Base-by-base conservation (phyloP, 2,888 invertebrate genomes). In the Apamea crenata region DNA sequence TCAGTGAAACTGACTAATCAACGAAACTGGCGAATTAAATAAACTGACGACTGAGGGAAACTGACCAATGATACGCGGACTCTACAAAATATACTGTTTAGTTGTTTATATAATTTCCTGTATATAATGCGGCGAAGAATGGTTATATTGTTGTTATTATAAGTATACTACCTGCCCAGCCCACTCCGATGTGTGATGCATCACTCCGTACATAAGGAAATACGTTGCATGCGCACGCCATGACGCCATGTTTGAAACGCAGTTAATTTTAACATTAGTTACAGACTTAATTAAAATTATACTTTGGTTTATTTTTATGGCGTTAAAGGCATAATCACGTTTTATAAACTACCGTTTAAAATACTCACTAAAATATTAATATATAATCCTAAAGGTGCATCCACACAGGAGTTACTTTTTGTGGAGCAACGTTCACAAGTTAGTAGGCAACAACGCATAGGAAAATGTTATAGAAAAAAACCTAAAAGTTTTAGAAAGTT, bases 181-280 rank as follows among this genome's bases (percentile, higher is more conserved):
- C 75, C 68, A 82, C 59, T 69, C 8, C 5, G 25, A 32, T n/a
- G 44, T 14, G 50, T 25, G 72, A 74, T 86, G 78, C 78, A 84
- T 82, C 74, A 77, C 77, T 77, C 61, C n/a, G 59, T 29, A 86
- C n/a, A 84, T 75, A 84, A 78, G 83, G 83, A 84, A 86, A 63
- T 47, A 71, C 18, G 36, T 69, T 32, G 44, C 69, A 68, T 61
- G 65, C 47, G 61, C 83, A n/a, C 56, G 78, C 66, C 47, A 72
- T 66, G 78, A 66, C 83, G 78, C 87, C 78, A 86, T 76, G 66
- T 86, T 86, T 71, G 21, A 85, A 70, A 40, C 61, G 47, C 44
- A 61, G 40, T 32, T 81, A 47, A 32, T 70, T 73, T 63, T 10
- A 61, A 65, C 2, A 74, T 75, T 65, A 59, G 85, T 74, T 80